A percentile compares a stretch with the other conserved stretches of the same genome.
phyloP scores from a whole-genome alignment of 2,888 invertebrate genomes.

The Penaeus monodon region DNA sequence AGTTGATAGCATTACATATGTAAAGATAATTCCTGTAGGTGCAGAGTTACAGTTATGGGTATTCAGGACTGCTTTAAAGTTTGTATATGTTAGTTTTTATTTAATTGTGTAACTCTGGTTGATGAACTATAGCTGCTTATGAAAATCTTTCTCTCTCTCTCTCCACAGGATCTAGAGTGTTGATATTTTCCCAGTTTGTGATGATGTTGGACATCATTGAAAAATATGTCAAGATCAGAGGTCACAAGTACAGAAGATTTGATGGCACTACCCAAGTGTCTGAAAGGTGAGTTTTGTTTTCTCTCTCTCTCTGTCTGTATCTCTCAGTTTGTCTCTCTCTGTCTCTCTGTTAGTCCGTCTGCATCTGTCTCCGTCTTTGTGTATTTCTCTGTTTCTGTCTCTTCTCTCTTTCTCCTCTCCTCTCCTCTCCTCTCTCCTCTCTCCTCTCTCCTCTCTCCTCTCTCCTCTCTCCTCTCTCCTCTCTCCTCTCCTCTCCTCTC shows the following conservation, averaged over 20 bases:
- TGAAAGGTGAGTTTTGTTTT: conserved; percentile 74
- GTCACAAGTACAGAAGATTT: conserved; percentile 82
- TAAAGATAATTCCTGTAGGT: no score
- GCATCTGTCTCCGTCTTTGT: no score
- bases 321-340: background rate
- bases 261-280: conserved; percentile 92
- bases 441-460: no score
- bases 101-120: background rate
- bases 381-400: no score
- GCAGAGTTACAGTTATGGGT: background rate
- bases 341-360: conserved; percentile 13
- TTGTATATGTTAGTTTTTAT: no score
- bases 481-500: no score
- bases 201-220: conserved; percentile 94
- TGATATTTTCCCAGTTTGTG: conserved; percentile 96
- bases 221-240: conserved; percentile 83
- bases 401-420: no score
- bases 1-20: conserved; percentile 68
- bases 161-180: conserved; percentile 72
- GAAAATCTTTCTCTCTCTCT: background rate
- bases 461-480: no score
- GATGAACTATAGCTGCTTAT: conserved; percentile 8
- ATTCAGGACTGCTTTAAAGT: background rate
- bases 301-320: background rate
- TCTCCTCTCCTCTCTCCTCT: no score